Evolutionary conservation across 2,113 vertebrate species (phyloP), one percentile per base, ranked within the genome.

Genomic region (Lagopus leucura): DNA sequence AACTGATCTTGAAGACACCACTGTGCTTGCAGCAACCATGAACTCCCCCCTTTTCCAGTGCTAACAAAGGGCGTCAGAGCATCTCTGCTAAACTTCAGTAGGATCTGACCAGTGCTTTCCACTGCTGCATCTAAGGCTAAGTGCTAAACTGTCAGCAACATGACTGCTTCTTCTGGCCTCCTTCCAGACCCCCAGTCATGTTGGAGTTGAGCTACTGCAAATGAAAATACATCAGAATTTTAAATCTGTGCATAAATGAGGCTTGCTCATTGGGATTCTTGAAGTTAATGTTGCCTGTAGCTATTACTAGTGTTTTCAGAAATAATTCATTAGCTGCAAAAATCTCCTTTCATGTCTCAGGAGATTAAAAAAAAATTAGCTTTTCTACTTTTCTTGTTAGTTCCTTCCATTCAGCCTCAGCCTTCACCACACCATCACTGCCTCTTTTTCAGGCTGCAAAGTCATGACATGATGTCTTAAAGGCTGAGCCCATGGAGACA

Each of bases 321-420:
- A 96, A 93, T 94, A 94, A 95, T 95, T 93, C 32, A 96, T 93
- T 94, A 95, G 66, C 65, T 92, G 85, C 61, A 94, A 92, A 95
- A 86, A 88, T 54, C 52, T 92, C 83, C 76, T 60, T 81, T 47
- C 32, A 10, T 65, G 36, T 94, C 82, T 89, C 55, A 42, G 61
- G 65, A 91, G 65, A 81, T 17, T 50, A 86, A 19, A 78, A 92
- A 86, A 83, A 92, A 89, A 61, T 48, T 5, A 81, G 43, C 52
- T 93, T 17, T 13, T 88, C 81, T 42, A 52, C 43, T 85, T 89
- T 58, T 61, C 32, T 15, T 27, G 25, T 71, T 78, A 73, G 75
- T 75, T 69, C 34, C 30, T 91, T 77, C 69, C 42, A 82, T 67
- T 42, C 27, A 6, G 14, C 3, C 19, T 64, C 45, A 21, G 61